Evolutionary conservation across 2,113 vertebrate species (phyloP).

Genomic region (Melanotaenia duboulayi): DNA sequence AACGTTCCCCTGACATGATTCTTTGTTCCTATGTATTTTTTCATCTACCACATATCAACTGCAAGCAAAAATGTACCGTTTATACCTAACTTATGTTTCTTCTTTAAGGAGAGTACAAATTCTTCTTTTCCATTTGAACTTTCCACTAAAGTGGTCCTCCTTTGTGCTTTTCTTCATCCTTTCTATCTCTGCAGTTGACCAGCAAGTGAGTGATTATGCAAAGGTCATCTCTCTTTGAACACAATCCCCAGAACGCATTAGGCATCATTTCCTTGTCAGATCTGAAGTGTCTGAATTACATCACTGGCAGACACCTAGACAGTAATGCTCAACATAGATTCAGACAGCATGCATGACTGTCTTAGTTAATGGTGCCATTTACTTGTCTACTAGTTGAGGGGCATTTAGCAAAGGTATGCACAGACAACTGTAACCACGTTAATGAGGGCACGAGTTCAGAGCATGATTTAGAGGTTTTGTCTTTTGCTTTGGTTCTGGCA

Average conservation of each 20-base stretch:
- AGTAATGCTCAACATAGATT: conserved; percentile 55
- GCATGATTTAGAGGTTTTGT: conserved; percentile 28
- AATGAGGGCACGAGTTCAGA: conserved; percentile 40
- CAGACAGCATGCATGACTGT: conserved; percentile 75
- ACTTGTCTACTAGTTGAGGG: conserved; percentile 62
- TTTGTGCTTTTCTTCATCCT: conserved; percentile 35
- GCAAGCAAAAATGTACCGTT: conserved; percentile 18
- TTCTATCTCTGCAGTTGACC: conserved; percentile 49
- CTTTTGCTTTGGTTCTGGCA: conserved; percentile 40
- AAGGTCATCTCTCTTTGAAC: conserved; percentile 72
- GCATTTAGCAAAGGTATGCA: conserved; percentile 66
- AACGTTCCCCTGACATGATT: conserved; percentile 43
- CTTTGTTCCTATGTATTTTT: conserved; percentile 17
- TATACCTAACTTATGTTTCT: conserved; percentile 4
- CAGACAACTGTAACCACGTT: conserved; percentile 44
- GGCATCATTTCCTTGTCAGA: conserved; percentile 78
- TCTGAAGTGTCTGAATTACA: conserved; percentile 78
- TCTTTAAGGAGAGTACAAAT: conserved; percentile 16
- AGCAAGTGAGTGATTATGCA: conserved; percentile 60
- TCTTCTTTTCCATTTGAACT: conserved; percentile 13
- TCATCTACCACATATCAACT: not conserved
- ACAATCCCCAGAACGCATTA: conserved; percentile 67
- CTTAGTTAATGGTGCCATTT: conserved; percentile 78
- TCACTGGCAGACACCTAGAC: conserved; percentile 63
- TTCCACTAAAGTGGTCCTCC: conserved; percentile 17